Conservation (phyloP, 1,140 invertebrate genomes). For the Apis dorsata region DNA sequence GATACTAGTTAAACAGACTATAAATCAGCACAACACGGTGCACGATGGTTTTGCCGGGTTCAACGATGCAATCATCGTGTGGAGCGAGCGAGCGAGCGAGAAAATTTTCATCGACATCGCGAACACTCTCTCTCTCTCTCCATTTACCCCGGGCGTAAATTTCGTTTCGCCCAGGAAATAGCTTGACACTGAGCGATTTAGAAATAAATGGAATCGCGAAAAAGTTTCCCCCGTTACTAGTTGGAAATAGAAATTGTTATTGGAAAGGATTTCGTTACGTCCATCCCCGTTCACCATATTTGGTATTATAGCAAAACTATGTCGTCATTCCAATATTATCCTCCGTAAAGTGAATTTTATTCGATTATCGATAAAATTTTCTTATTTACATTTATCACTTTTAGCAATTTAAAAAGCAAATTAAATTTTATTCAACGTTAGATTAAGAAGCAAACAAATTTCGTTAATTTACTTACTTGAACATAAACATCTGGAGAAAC, state of each 20-base stretch:
- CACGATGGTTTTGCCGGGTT: neutral
- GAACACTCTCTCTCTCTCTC: neutral
- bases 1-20: neutral
- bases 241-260: slow-evolving; percentile 31
- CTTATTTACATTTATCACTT: neutral
- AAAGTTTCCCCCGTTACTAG: slow-evolving; percentile 4
- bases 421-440: no score
- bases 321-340: neutral
- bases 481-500: no score
- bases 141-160: slow-evolving; percentile 43
- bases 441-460: no score
- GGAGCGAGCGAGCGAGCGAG: neutral
- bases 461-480: no score
- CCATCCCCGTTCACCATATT: neutral
- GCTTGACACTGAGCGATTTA: slow-evolving; percentile 43
- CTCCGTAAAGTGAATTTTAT: neutral
- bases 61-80: slow-evolving; percentile 1
- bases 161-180: slow-evolving; percentile 41
- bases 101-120: slow-evolving; percentile 25
- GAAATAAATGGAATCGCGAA: slow-evolving; percentile 43
- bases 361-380: neutral
- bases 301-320: slow-evolving; percentile 1
- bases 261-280: neutral
- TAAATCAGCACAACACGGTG: neutral
- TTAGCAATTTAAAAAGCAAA: neutral